Evolutionary conservation across 2,797 vertebrate species (phyloP).

Genomic region (Eospalax fontanierii): DNA sequence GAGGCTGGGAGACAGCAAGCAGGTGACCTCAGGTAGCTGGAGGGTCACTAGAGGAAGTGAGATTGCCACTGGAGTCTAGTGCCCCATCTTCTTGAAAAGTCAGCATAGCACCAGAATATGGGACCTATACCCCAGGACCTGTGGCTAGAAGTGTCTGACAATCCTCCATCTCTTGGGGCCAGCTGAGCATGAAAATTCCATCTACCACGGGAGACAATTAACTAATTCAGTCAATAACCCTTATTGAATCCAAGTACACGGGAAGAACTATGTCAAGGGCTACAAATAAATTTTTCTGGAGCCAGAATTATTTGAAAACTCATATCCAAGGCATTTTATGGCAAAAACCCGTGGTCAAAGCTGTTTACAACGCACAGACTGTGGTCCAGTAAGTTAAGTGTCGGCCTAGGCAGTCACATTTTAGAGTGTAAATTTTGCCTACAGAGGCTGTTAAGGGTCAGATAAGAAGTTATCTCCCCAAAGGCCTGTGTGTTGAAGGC

Average conservation of each 20-base stretch:
- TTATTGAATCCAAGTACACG: not conserved
- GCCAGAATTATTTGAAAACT: not conserved
- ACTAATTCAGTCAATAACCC: not conserved
- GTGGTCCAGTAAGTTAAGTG: not conserved
- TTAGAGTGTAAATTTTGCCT: not conserved
- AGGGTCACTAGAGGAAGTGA: not conserved
- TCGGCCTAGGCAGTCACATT: not conserved
- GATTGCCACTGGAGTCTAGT: not conserved
- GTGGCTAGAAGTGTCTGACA: not conserved
- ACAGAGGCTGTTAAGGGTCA: not conserved
- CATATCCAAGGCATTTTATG: not conserved
- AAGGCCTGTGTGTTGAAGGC: not conserved
- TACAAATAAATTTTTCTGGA: not conserved
- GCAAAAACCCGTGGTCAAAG: fast-evolving
- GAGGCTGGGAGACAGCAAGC: not conserved
- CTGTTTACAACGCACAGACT: not conserved
- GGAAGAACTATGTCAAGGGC: not conserved
- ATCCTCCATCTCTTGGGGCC: not conserved
- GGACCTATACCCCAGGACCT: not conserved
- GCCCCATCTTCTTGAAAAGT: not conserved
- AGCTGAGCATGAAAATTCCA: not conserved
- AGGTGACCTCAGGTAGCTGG: not conserved
- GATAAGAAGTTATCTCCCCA: not conserved
- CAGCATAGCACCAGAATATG: fast-evolving
- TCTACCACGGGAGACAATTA: not conserved